Conservation (phyloP, 2,888 invertebrate genomes). For the Hybos culiciformis region DNA sequence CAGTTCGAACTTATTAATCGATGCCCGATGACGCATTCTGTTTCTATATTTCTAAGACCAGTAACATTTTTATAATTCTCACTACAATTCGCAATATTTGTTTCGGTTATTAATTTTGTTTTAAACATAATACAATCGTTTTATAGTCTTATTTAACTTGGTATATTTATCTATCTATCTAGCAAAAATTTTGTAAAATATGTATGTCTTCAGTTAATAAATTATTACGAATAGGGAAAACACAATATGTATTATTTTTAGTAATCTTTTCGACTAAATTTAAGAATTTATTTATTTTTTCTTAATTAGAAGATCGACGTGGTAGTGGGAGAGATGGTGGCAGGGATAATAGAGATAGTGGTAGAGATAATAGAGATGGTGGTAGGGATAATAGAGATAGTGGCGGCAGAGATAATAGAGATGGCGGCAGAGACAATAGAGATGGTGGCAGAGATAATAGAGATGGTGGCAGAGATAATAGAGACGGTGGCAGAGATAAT, state of each 20-base stretch:
- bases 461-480: slow-evolving; percentile 8
- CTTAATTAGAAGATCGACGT: no score
- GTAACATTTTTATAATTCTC: no score
- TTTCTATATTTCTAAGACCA: no score
- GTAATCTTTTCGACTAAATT: neutral
- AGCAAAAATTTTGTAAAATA: no score
- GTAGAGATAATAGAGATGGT: slow-evolving; percentile 14
- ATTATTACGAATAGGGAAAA: neutral
- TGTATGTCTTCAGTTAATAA: no score
- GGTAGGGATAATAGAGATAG: slow-evolving; percentile 18
- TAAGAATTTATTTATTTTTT: neutral
- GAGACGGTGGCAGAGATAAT: slow-evolving; percentile 4
- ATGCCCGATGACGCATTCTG: no score
- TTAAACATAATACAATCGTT: no score
- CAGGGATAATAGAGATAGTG: slow-evolving; percentile 4
- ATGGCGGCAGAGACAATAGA: slow-evolving; percentile 18
- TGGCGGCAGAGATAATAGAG: slow-evolving; percentile 19
- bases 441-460: slow-evolving; percentile 16
- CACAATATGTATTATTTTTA: neutral
- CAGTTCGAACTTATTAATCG: no score
- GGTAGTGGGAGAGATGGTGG: neutral
- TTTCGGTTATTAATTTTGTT: no score
- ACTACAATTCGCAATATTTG: no score
- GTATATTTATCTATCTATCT: no score
- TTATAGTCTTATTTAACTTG: no score